Base-by-base conservation (phyloP, 2,797 vertebrate genomes). In the Bradypus variegatus region DNA sequence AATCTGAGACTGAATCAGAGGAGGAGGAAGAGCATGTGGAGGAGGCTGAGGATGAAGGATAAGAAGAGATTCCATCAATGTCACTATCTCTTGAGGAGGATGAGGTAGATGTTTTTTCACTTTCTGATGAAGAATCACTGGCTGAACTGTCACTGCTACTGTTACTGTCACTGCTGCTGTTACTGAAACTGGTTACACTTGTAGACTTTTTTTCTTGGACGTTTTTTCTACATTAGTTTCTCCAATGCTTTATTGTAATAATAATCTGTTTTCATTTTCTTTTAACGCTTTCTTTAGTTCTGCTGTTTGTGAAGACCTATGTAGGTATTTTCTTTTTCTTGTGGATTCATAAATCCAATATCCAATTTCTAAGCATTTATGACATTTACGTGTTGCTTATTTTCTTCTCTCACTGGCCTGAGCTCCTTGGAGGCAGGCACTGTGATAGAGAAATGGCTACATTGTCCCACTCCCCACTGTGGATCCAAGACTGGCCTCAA, bases 261-360 rank as follows among this genome's bases (percentile, higher is more conserved):
- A 94, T 3, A 98, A 97, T 72, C 97, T 98, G 33, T 98, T 98
- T 87, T 99, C 98, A 77, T 97, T 98, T 88, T 99, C 99, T 96
- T 99, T 99, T 4, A 99, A 97, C 81, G 98, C 98, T 97, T 98
- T 99, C 69, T 99, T 99, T 96, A 99, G 95, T 94, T 99, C 98
- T 16, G 96, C 95, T 78, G 98, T 99, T 96, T 99, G 98, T 0
- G 99, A 98, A 8, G 99, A 99, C 95, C 99, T 98, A 82, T 99
- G 98, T 76, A 99, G 98, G 92, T 99, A 99, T 97, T 99, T 99
- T 81, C 99, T 97, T 97, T 99, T 99, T 84, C 99, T 99, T 21
- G 97, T 98, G 96, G 99, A 99, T 96, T 99, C 99, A 4, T 99
- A 99, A 0, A 99, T 99, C 99, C 99, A 99, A 94, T 99, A 99